Evolutionary conservation across 2,113 vertebrate species (phyloP), one percentile per base, ranked within the genome.

Genomic region (Cepphus grylle): DNA sequence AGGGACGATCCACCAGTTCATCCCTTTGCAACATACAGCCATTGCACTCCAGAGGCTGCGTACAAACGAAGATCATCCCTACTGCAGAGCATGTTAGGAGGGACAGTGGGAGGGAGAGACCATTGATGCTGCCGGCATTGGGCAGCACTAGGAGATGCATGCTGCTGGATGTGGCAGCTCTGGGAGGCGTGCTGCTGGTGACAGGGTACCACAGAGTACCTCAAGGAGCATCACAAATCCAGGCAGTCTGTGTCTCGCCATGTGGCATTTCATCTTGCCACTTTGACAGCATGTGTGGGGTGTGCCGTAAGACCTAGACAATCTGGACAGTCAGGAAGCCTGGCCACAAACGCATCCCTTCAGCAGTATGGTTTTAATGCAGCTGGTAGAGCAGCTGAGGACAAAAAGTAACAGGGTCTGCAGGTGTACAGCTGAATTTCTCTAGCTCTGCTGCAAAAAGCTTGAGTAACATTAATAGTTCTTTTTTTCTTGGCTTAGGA

Each of bases 61-160:
- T 42, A 55, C 62, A 53, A 59, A 50, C 25, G 20, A 59, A 45
- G 42, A 65, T 80, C 11, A n/a, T 47, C 13, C 15, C 17, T 72
- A 32, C 62, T 77, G 56, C 42, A 76, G n/a, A 73, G 22, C 5
- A 13, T 30, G 8, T 80, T 34, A 47, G 42, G 34, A 83, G 27
- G 17, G 13, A 23, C 0, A 0, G 8, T 3, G 13, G 15, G 13
- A 88, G 27, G 40, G 19, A 65, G 17, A 70, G 15, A 47, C 8
- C 36, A 40, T 17, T 56, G 70, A 32, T 62, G 18, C 50, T 84
- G 58, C n/a, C 17, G 38, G 55, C 11, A 70, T 32, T 2, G 3
- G 38, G 14, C 27, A 91, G n/a, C 16, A 11, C 53, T 66, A 47
- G 29, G 29, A 93, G 49, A 29, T 59, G 17, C 0, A 0, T 43